phyloP scores from a whole-genome alignment of 2,888 invertebrate species.

The Oscheius onirici region DNA sequence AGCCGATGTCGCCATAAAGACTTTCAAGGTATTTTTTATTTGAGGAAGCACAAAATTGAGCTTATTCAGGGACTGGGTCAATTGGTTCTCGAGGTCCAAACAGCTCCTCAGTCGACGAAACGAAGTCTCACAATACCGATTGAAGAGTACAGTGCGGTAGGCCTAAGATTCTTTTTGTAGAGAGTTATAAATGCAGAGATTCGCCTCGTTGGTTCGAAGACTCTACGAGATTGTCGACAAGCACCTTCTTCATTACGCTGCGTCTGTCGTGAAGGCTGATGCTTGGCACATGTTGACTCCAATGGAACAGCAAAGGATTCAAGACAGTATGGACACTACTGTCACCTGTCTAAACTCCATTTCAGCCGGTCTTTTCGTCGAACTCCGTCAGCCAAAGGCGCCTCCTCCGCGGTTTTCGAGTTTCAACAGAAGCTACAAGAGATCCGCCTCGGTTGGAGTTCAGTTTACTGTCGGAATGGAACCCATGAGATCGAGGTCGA shows the following conservation, averaged over 20 bases:
- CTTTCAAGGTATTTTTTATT: slow-evolving; percentile 73
- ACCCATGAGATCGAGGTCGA: slow-evolving; percentile 49
- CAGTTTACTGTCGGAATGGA: slow-evolving; percentile 32
- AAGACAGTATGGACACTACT: slow-evolving; percentile 69
- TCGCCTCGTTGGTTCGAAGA: slow-evolving; percentile 56
- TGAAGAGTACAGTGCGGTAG: slow-evolving; percentile 62
- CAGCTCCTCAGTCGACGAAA: slow-evolving; percentile 38
- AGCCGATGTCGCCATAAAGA: slow-evolving; percentile 84
- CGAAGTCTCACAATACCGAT: slow-evolving; percentile 41
- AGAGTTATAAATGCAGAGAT: slow-evolving; percentile 53
- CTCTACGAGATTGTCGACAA: slow-evolving; percentile 77
- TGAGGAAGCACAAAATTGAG: neutral
- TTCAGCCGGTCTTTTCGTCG: slow-evolving; percentile 72
- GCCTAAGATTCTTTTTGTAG: neutral
- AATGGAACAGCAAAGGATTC: slow-evolving; percentile 70
- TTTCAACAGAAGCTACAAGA: slow-evolving; percentile 67
- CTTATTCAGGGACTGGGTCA: slow-evolving; percentile 30
- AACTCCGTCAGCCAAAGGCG: slow-evolving; percentile 72
- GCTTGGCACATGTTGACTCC: slow-evolving; percentile 68
- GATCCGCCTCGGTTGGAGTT: slow-evolving; percentile 63
- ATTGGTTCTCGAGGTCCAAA: slow-evolving; percentile 35
- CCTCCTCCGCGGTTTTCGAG: slow-evolving; percentile 72
- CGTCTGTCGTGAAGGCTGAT: slow-evolving; percentile 70
- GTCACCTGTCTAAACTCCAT: neutral
- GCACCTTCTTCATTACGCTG: slow-evolving; percentile 80